Base-by-base conservation (phyloP, 2,113 vertebrate species). In the Centropus unirufus region DNA sequence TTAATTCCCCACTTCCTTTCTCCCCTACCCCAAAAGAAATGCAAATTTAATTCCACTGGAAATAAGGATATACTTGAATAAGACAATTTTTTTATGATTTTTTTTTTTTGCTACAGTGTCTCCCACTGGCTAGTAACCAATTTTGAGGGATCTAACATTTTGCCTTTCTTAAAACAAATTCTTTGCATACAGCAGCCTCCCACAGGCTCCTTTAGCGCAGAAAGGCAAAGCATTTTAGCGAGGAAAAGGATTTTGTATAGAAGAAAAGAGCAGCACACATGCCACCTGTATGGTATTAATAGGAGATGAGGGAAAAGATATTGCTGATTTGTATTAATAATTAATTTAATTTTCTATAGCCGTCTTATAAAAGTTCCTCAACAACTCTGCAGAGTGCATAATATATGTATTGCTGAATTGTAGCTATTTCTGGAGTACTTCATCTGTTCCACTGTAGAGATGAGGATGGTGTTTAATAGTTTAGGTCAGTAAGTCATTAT, bases 91-190 rank as follows among this genome's bases (percentile, higher is more conserved):
- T 36, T 70, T 82, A 12, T 51, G 11, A 16, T 46, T 46, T 16
- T 46, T 46, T 49, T 83, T 89, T 89, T 86, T 79, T 12, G 7
- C 63, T 49, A 27, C 57, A 23, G 44, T 83, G 61, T 97, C 83
- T 94, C 92, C 92, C 86, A 93, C 94, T 89, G 90, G 64, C 92
- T 96, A 82, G 83, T 69, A 78, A 81, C 80, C 87, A 89, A 61
- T 94, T 93, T 90, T 87, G 88, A 95, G 89, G 92, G 93, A 89
- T 96, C 83, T 92, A 89, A 95, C 64, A 87, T 93, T 93, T 66
- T 89, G 54, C 92, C 58, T 93, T 72, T 79, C 95, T 93, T 95
- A 96, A 95, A 96, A 95, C 91, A 96, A 97, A 93, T 95, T 95
- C 93, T 96, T 92, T 89, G 74, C 90, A 87, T 88, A 81, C n/a